Conservation (phyloP, 2,888 invertebrate genomes). For the Belgica antarctica region DNA sequence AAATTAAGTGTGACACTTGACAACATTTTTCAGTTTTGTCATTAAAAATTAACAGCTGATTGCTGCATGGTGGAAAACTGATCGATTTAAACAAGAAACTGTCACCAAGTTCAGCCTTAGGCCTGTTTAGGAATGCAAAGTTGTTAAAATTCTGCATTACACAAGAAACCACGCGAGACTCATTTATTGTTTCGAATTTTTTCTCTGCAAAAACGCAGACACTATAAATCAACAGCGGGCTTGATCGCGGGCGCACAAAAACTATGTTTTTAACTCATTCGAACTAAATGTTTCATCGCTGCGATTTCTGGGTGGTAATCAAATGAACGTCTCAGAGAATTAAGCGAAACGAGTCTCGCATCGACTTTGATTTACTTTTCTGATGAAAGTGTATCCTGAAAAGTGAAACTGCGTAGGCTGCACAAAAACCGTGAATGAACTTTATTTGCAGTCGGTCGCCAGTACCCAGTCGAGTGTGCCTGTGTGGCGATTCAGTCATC, state of each 20-base stretch:
- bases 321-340: conserved; percentile 27
- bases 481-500: conserved; percentile 18
- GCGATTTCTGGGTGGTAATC: conserved; percentile 43
- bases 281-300: conserved; percentile 26
- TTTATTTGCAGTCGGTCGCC: conserved; percentile 6
- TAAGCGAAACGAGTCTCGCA: not conserved
- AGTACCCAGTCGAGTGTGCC: not conserved
- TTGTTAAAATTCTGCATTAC: no score
- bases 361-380: conserved; percentile 21
- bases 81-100: no score
- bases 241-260: not conserved
- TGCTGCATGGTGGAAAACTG: not conserved
- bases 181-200: not conserved
- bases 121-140: no score
- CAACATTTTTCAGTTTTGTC: not conserved
- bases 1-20: conserved; percentile 13
- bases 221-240: conserved; percentile 6
- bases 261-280: not conserved
- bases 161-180: no score
- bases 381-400: not conserved
- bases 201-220: not conserved
- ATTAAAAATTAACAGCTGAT: conserved; percentile 30
- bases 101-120: no score
- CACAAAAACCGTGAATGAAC: not conserved
- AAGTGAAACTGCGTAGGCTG: not conserved